These are phyloP conservation scores for Mycetomoellerius zeteki DNA, from an alignment of 1,140 invertebrate genomes.

Conservation along the genomic window DNA sequence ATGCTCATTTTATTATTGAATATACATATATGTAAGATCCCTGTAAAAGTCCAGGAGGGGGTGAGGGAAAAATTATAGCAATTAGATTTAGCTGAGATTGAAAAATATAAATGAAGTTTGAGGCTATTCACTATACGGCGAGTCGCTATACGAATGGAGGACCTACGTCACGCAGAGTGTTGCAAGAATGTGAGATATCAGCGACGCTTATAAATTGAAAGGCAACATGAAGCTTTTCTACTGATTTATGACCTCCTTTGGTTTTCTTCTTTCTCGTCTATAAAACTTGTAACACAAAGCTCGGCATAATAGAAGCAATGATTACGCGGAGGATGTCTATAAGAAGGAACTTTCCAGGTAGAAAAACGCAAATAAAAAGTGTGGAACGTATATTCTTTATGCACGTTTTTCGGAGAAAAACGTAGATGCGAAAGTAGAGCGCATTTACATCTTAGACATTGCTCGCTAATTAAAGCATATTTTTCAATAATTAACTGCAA, in stretches of 20 bases:
- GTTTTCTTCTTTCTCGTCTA: neutral
- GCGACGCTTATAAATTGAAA: neutral
- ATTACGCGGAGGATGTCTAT: conserved; percentile 18
- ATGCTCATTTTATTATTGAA: neutral
- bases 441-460: neutral
- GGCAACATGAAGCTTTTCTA: neutral
- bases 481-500: conserved; percentile 29
- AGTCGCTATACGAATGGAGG: neutral
- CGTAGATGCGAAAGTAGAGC: neutral
- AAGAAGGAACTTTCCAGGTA: neutral
- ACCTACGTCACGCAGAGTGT: neutral
- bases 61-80: neutral
- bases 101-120: conserved; percentile 12
- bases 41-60: neutral
- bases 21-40: no score
- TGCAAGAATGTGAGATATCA: neutral
- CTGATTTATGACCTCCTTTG: conserved; percentile 27
- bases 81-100: neutral
- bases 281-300: neutral
- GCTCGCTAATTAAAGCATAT: neutral
- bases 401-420: neutral
- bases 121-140: neutral
- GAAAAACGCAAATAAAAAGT: neutral
- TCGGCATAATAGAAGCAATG: neutral
- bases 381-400: neutral